Evolutionary conservation across 2,888 invertebrate genomes (phyloP).

Genomic region (Caradrina clavipalpis): DNA sequence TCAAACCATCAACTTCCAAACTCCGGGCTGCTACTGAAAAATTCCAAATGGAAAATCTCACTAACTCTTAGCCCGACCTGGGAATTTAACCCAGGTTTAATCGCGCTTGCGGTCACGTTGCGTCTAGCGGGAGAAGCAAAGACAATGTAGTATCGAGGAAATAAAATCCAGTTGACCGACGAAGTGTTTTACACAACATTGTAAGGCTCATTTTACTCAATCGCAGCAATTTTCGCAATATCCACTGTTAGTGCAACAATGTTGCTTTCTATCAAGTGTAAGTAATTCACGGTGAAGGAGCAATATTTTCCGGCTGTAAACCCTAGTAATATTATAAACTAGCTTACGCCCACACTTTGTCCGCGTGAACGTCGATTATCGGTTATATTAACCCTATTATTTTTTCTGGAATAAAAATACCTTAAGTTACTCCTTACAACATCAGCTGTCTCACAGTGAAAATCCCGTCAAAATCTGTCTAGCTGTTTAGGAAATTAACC

Average conservation of each 20-base stretch:
- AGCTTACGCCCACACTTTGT: no score
- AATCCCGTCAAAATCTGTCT: not conserved
- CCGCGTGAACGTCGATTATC: not conserved
- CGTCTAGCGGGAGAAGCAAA: not conserved
- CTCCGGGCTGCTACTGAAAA: no score
- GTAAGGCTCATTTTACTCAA: slow-evolving; percentile 12
- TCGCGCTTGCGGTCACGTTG: no score
- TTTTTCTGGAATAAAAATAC: no score
- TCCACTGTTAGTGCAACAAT: slow-evolving; percentile 1
- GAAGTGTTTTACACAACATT: slow-evolving; percentile 31
- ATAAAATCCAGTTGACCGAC: slow-evolving; percentile 35
- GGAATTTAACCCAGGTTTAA: no score
- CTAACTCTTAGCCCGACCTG: not conserved
- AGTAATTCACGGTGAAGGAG: not conserved
- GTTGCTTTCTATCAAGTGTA: slow-evolving; percentile 11
- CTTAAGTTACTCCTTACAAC: no score
- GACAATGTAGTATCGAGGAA: not conserved
- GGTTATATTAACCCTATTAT: no score
- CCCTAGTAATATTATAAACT: no score
- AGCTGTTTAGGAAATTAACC: not conserved
- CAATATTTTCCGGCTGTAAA: not conserved
- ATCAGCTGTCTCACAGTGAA: no score
- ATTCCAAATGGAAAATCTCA: no score
- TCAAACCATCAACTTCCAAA: no score
- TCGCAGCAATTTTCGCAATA: slow-evolving; percentile 8